A percentile compares a stretch with the other conserved stretches of the same genome.
phyloP scores from a whole-genome alignment of 2,797 vertebrate genomes.

The Lagorchestes hirsutus region DNA sequence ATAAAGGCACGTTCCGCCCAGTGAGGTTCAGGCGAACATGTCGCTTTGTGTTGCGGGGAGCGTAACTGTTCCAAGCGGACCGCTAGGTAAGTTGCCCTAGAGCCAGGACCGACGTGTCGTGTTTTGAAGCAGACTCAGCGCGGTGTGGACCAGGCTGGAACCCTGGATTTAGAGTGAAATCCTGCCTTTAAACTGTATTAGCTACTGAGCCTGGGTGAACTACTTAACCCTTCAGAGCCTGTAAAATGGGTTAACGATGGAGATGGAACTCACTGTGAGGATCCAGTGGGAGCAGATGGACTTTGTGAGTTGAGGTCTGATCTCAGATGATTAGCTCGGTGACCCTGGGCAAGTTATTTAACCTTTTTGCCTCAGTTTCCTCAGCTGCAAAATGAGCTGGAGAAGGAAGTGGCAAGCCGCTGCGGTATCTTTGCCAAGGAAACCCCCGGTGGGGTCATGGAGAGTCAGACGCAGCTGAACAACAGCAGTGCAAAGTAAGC shows the following conservation, averaged over 20 bases:
- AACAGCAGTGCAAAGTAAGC: background rate
- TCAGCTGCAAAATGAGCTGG: background rate
- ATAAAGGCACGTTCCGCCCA: background rate
- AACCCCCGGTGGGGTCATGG: background rate
- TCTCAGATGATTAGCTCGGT: background rate
- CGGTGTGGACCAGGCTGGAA: background rate
- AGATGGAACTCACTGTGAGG: background rate
- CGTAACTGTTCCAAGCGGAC: background rate
- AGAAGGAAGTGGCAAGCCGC: background rate
- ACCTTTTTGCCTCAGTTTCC: background rate
- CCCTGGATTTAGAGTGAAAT: background rate
- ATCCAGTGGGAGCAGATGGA: background rate
- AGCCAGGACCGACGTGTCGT: too few relatives aligned
- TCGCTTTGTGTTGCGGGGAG: background rate
- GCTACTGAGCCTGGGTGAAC: background rate
- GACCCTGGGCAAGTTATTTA: background rate
- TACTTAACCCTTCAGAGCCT: background rate
- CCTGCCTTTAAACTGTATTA: background rate
- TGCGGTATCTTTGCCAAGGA: background rate
- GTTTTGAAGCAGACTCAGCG: background rate
- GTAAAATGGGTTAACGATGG: too few relatives aligned
- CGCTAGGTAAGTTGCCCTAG: background rate
- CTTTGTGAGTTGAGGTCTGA: background rate
- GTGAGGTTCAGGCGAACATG: background rate
- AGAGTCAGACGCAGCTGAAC: background rate